A percentile compares a stretch with the other conserved stretches of the same genome.
Evolutionary conservation across 2,888 invertebrate genomes (phyloP).

Genomic region (Luffia ferchaultella): DNA sequence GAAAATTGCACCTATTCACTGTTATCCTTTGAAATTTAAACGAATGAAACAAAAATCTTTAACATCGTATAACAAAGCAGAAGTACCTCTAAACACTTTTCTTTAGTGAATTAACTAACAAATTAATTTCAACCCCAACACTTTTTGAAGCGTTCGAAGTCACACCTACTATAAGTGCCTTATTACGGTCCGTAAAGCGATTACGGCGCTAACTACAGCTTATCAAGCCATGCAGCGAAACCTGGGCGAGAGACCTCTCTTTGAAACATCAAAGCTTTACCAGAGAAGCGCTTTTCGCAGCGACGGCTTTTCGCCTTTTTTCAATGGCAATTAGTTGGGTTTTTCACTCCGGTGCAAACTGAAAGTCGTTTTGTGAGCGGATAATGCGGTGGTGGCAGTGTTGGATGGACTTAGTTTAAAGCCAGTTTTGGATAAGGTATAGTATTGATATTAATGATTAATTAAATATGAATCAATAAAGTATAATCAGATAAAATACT

Average conservation of each 20-base stretch:
- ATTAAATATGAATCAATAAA: too few relatives aligned
- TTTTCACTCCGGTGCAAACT: conserved; percentile 18
- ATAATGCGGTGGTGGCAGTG: conserved; percentile 31
- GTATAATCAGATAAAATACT: too few relatives aligned
- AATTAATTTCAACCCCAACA: conserved; percentile 18
- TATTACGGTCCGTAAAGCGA: conserved; percentile 23
- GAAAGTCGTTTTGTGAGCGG: conserved; percentile 21
- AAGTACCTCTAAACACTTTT: too few relatives aligned
- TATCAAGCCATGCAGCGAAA: conserved; percentile 33
- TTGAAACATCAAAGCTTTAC: conserved; percentile 45
- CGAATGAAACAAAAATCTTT: too few relatives aligned
- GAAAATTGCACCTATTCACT: too few relatives aligned
- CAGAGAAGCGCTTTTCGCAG: conserved; percentile 50
- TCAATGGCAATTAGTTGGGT: conserved; percentile 68
- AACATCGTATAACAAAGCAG: too few relatives aligned
- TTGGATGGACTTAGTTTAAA: too few relatives aligned
- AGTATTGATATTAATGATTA: too few relatives aligned
- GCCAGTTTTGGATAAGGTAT: too few relatives aligned
- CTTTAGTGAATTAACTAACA: too few relatives aligned
- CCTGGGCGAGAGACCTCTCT: conserved; percentile 34
- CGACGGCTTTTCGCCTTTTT: conserved; percentile 65
- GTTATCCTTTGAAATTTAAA: too few relatives aligned
- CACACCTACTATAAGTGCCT: conserved; percentile 44
- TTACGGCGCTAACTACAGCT: conserved; percentile 22
- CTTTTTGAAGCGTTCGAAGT: conserved; percentile 30